These are phyloP conservation scores for Castor canadensis DNA, from an alignment of 2,113 vertebrate genomes.

Conservation along the genomic window DNA sequence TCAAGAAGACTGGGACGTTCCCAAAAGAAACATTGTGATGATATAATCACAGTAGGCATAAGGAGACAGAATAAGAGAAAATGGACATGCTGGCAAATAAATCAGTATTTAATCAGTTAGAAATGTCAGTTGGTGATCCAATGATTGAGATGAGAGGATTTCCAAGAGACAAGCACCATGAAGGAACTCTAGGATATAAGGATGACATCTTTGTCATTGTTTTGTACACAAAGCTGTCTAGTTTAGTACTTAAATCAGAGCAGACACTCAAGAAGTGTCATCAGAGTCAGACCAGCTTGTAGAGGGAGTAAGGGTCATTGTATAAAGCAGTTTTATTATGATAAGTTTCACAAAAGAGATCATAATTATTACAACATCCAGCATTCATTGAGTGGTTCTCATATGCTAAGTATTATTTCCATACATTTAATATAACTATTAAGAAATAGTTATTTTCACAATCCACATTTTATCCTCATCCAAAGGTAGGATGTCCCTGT, in stretches of 20 bases:
- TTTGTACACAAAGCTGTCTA: neutral
- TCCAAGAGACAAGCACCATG: neutral
- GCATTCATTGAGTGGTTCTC: neutral
- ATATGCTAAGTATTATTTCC: neutral
- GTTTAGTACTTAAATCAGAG: neutral
- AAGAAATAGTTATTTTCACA: neutral
- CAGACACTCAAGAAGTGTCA: neutral
- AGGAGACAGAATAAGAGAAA: neutral
- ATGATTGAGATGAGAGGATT: neutral
- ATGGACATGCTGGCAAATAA: neutral
- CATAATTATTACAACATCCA: neutral
- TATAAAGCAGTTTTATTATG: neutral
- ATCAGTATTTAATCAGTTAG: neutral
- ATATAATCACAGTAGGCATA: neutral
- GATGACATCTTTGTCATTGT: neutral
- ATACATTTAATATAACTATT: neutral
- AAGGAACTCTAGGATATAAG: neutral
- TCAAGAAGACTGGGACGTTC: slow-evolving; percentile 1
- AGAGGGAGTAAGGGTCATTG: neutral
- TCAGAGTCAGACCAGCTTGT: neutral
- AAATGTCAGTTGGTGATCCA: neutral
- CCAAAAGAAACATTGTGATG: neutral
- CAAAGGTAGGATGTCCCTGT: no score
- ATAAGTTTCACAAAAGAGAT: neutral
- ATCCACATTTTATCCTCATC: neutral